Conservation (phyloP, 2,888 invertebrate species). For the Geophilus truncorum region DNA sequence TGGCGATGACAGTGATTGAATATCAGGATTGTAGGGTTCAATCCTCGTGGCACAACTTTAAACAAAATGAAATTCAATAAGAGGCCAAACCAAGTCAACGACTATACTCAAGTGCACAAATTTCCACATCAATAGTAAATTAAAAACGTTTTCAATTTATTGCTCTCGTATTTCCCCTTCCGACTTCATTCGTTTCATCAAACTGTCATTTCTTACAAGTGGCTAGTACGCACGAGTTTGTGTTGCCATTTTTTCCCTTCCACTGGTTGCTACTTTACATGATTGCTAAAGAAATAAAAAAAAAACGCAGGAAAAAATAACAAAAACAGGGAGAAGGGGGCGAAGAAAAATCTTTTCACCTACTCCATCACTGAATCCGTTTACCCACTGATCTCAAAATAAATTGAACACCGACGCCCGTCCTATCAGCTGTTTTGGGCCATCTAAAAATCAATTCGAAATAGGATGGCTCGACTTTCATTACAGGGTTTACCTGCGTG, state of each 20-base stretch:
- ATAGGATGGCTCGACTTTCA: constrained; percentile 14
- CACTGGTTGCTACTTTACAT: constrained; percentile 8
- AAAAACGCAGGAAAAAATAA: not conserved
- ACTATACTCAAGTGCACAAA: not conserved
- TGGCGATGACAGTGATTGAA: constrained; percentile 19
- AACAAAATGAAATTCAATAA: constrained; percentile 21
- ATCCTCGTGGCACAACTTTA: constrained; percentile 9
- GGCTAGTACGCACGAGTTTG: not conserved
- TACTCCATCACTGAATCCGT: constrained; percentile 13
- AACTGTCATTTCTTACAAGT: too few species aligned
- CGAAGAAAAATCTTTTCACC: constrained; percentile 3
- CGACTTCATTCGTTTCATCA: not conserved
- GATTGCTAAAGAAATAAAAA: not conserved
- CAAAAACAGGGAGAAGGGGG: not conserved
- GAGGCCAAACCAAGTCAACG: not conserved
- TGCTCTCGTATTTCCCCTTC: not conserved
- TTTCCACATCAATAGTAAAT: not conserved
- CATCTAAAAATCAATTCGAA: constrained; percentile 27
- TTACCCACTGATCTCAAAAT: constrained; percentile 27
- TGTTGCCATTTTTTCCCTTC: not conserved
- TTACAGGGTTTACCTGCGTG: not conserved
- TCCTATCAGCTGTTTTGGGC: constrained; percentile 17
- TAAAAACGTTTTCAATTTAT: not conserved
- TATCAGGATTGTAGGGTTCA: constrained; percentile 7
- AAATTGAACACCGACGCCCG: constrained; percentile 27